Evolutionary conservation across 2,113 vertebrate genomes (phyloP).

Genomic region (Gymnarchus niloticus): DNA sequence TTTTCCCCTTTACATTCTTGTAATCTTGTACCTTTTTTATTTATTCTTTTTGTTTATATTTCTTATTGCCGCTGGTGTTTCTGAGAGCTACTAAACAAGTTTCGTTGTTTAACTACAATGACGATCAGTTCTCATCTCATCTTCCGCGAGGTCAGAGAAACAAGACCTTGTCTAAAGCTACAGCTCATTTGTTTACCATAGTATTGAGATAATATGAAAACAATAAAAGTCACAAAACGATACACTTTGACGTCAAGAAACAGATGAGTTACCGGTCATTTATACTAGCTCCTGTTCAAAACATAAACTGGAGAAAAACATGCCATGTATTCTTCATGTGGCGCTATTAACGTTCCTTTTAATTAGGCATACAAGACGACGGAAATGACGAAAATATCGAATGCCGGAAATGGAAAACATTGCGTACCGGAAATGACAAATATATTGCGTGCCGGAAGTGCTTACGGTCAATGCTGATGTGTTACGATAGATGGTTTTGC

Average conservation of each 20-base stretch:
- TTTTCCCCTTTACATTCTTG: no score
- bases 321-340: not conserved
- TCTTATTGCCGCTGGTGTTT: no score
- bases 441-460: not conserved
- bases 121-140: no score
- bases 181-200: not conserved
- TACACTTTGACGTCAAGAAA: not conserved
- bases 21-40: no score
- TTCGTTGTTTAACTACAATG: no score
- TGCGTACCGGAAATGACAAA: constrained; percentile 6
- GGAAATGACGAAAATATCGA: not conserved
- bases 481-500: not conserved
- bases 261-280: not conserved
- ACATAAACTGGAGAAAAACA: not conserved
- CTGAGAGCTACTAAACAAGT: no score
- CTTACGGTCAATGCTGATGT: constrained; percentile 18
- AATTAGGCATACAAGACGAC: not conserved
- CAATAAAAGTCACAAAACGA: not conserved
- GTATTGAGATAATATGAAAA: not conserved
- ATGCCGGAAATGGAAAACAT: no score
- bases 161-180: not conserved
- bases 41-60: no score
- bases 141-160: no score
- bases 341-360: not conserved
- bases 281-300: not conserved